These are phyloP conservation scores for Tinea trinotella DNA, from an alignment of 2,888 invertebrate genomes.

Conservation along the genomic window DNA sequence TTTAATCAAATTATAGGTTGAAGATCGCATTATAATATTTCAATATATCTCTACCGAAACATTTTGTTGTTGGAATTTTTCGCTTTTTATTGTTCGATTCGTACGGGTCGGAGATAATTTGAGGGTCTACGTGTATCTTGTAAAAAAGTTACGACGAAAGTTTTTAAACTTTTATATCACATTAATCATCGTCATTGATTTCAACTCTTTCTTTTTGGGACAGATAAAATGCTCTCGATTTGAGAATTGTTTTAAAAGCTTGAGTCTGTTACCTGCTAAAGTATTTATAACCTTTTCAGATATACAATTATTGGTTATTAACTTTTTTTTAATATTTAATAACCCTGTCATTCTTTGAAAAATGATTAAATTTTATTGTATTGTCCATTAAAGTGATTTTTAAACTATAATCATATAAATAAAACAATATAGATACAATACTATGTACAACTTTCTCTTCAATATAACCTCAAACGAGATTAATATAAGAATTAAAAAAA, in stretches of 20 bases:
- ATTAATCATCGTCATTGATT: conserved; percentile 34
- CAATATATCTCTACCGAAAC: conserved; percentile 61
- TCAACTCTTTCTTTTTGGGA: conserved; percentile 24
- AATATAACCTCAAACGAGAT: neutral
- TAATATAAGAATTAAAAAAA: neutral
- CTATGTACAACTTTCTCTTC: neutral
- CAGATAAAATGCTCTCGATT: conserved; percentile 6
- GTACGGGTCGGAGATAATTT: conserved; percentile 54
- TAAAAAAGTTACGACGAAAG: conserved; percentile 33
- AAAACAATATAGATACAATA: no score
- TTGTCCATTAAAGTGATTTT: neutral
- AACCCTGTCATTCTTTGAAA: neutral
- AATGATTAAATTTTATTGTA: neutral
- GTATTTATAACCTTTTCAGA: neutral
- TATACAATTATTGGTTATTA: conserved; percentile 5
- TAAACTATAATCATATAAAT: neutral
- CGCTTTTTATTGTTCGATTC: conserved; percentile 62
- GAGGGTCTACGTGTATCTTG: conserved; percentile 51
- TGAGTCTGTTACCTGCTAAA: neutral
- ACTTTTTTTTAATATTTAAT: neutral
- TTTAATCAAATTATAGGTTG: conserved; percentile 72
- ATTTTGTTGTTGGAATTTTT: conserved; percentile 47
- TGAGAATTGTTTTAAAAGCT: neutral
- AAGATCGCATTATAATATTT: conserved; percentile 65
- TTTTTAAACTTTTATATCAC: conserved; percentile 22